Base-by-base conservation (phyloP, 2,113 vertebrate genomes). In the Chrysemys picta region DNA sequence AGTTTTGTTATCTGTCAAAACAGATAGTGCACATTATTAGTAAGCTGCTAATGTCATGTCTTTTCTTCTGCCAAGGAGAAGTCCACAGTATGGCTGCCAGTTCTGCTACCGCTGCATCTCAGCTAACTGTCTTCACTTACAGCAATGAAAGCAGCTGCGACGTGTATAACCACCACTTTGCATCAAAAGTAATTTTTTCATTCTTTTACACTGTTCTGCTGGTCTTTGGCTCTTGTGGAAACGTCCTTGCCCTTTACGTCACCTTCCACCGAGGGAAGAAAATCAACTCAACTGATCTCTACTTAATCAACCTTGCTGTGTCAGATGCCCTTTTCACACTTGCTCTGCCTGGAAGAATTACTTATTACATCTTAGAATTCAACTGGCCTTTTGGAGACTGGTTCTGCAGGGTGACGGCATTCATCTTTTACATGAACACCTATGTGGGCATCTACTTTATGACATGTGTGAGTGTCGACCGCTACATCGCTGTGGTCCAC, bases 371-470 rank as follows among this genome's bases (percentile, higher is more conserved):
- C 50, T 97, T 98, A 56, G 98, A 98, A 79, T 99, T 98, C 27
- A 96, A 98, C 95, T 99, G 99, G 99, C 98, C 99, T 12, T 99
- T 99, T 0, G 98, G 99, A 8, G 99, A 99, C 47, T 69, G 97
- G 49, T 93, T 98, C 62, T 99, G 99, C 95, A 96, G 98, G 72
- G 83, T 97, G 89, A 99, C 97, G 2, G 98, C 98, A 0, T 97
- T 99, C 49, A 82, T 99, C 2, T 98, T 99, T 94, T 99, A 98
- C 85, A 94, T 98, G 94, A 99, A 99, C 94, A 99, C 98, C 6
- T 99, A 99, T 0, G 98, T 98, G 62, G 98, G 99, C 65, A 98
- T 99, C 75, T 98, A 98, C 90, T 99, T 99, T 96, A 99, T 99
- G 99, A 98, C 98, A 45, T 99, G 99, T 0, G 98, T 99, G 91